Evolutionary conservation across 2,888 invertebrate species (phyloP).

Genomic region (Girardia tigrina): DNA sequence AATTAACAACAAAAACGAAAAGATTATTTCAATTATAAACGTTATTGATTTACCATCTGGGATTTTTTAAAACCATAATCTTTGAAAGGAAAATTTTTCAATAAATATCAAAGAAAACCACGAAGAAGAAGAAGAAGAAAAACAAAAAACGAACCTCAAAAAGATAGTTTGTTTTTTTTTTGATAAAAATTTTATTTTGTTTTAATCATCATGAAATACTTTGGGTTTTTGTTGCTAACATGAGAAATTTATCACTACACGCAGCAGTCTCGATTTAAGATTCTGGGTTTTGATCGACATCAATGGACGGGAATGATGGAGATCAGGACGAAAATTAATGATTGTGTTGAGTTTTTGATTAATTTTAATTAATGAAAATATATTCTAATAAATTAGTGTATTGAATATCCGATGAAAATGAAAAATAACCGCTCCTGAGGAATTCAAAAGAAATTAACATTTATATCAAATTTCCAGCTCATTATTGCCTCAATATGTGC

Average conservation of each 20-base stretch:
- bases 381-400: background rate
- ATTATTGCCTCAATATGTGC: background rate
- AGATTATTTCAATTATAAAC: background rate
- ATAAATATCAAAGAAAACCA: constrained; percentile 13
- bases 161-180: background rate
- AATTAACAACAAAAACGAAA: background rate
- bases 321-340: background rate
- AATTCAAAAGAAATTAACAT: background rate
- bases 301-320: background rate
- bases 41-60: constrained; percentile 18
- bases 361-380: background rate
- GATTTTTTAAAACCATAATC: background rate
- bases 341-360: constrained; percentile 15
- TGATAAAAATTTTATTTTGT: background rate
- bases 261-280: background rate
- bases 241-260: constrained; percentile 14
- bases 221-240: background rate
- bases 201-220: background rate
- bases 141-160: background rate
- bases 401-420: background rate
- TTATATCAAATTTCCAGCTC: constrained; percentile 18
- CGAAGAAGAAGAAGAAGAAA: background rate
- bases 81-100: background rate
- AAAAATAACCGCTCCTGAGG: background rate
- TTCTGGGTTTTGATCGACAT: constrained; percentile 1